Evolutionary conservation across 2,113 vertebrate species (phyloP).

Genomic region (Misgurnus mizolepis): DNA sequence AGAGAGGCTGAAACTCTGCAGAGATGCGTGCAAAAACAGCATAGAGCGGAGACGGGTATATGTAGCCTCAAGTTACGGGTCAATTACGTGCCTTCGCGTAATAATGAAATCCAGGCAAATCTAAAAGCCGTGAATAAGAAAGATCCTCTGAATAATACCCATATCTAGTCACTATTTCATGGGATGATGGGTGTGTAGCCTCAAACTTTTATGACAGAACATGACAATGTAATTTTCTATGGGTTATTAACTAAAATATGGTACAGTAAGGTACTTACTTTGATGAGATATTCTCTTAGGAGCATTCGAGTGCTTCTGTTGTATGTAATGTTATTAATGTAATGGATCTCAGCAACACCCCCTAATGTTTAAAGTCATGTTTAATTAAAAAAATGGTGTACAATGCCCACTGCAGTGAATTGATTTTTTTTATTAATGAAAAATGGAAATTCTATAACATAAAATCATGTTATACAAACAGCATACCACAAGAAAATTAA

Average conservation of each 20-base stretch:
- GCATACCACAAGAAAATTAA: too few relatives aligned
- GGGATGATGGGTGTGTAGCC: slow-evolving; percentile 16
- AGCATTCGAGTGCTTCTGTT: neutral
- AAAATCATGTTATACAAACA: too few relatives aligned
- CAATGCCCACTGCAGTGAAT: too few relatives aligned
- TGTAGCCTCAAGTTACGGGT: neutral
- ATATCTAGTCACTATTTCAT: slow-evolving; percentile 1
- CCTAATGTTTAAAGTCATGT: neutral
- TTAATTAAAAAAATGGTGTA: too few relatives aligned
- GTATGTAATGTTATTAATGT: neutral
- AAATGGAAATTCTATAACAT: too few relatives aligned
- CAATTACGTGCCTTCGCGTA: neutral
- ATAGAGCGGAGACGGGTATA: neutral
- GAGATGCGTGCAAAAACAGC: slow-evolving; percentile 20
- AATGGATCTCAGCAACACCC: neutral
- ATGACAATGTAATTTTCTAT: neutral
- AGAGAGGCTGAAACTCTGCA: neutral
- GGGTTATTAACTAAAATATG: neutral
- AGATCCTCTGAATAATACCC: neutral
- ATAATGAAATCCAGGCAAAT: neutral
- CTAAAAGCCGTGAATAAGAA: slow-evolving; percentile 9
- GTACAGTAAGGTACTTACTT: neutral
- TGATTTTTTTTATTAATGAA: too few relatives aligned
- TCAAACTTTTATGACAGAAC: neutral
- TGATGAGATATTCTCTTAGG: neutral